Conservation (phyloP, 1,140 invertebrate genomes). For the Caenorhabditis briggsae region DNA sequence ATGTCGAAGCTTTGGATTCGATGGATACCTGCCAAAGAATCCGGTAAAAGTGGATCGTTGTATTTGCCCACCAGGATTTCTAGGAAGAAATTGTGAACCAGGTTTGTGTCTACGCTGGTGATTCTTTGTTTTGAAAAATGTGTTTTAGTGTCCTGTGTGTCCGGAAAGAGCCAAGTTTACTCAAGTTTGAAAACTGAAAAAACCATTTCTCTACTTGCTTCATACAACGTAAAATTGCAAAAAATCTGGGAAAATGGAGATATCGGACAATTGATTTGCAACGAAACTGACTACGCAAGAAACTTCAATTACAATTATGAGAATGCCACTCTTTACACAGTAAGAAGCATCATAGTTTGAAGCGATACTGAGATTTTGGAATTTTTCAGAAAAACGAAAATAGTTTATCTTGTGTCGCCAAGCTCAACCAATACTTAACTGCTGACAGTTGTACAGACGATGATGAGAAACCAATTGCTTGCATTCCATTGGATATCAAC, state of each 20-base stretch:
- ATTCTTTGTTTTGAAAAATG: background rate
- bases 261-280: slow-evolving; percentile 3
- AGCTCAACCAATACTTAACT: background rate
- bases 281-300: background rate
- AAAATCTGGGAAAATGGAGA: background rate
- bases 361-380: background rate
- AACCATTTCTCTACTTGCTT: background rate
- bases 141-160: slow-evolving; percentile 17
- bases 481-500: background rate
- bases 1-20: slow-evolving; percentile 9
- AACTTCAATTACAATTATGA: slow-evolving; percentile 27
- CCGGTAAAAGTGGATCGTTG: background rate
- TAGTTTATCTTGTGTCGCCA: background rate
- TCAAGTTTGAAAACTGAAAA: background rate
- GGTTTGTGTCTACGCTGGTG: background rate
- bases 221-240: background rate
- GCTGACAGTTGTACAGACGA: background rate
- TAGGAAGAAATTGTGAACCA: slow-evolving; percentile 47
- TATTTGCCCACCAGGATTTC: slow-evolving; percentile 51
- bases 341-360: background rate
- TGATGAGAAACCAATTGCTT: background rate
- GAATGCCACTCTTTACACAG: background rate
- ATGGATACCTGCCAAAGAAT: background rate
- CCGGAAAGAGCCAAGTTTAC: slow-evolving; percentile 20
- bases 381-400: background rate